Evolutionary conservation across 2,797 vertebrate genomes (phyloP), one percentile per base, ranked within the genome.

Genomic region (Serranus cabrilla): DNA sequence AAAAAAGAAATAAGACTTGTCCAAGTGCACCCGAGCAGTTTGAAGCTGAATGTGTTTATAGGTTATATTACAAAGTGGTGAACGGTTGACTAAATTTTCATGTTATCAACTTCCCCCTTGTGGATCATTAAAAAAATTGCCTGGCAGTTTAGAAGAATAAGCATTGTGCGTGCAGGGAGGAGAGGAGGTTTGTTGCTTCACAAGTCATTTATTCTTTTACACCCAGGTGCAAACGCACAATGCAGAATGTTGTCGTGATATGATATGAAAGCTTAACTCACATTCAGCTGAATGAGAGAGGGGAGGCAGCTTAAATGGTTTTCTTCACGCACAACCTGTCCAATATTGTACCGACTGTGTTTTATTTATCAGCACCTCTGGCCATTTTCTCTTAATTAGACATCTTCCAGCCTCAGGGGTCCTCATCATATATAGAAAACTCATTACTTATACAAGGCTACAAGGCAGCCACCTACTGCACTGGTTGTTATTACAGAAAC

Each of bases 301-400:
- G 67, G 65, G 16, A 40, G 67, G 39, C 11, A 67, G 51, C 25
- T 16, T 67, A 74, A 78, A 86, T 64, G 80, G 47, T 78, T 80
- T 34, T 71, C 69, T 37, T 74, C 80, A 79, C 56, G 50, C 27
- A 63, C 71, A 83, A 56, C 80, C 74, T 78, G 81, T 87, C 81
- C 78, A 81, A 80, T 71, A 79, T 81, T 81, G 70, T 87, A 65
- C 70, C 0, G 64, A 76, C 54, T 58, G 37, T 80, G 74, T 90
- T 91, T 92, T 88, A 91, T 92, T 93, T 90, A 92, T 90, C 74
- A 87, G 72, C 78, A 74, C 84, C 79, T 84, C 87, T 87, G 87
- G 90, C 78, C 76, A 85, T 89, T 85, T 85, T 69, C 86, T 84
- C 88, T 91, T 90, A 91, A 92, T 91, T 89, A 91, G 83, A 89